Conservation (phyloP, 2,113 vertebrate genomes). For the Chelonoidis abingdonii region DNA sequence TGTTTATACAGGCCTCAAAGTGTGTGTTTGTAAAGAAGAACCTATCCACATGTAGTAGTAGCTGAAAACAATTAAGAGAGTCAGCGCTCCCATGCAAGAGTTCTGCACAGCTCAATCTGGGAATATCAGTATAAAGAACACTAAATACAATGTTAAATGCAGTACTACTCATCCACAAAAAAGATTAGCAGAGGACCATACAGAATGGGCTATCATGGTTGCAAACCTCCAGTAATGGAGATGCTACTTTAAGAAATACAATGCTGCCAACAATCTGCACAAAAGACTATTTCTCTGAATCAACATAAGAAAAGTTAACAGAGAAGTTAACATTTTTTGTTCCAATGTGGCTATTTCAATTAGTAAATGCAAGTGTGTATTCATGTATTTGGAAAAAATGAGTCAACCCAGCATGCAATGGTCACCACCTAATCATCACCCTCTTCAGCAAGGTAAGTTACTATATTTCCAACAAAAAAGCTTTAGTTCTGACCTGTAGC, state of each 20-base stretch:
- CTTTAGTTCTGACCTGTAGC: neutral
- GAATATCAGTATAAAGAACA: slow-evolving; percentile 6
- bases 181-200: no score
- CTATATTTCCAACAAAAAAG: slow-evolving; percentile 12
- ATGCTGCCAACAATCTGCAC: neutral
- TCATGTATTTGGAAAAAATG: neutral
- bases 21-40: neutral
- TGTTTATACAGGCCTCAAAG: neutral
- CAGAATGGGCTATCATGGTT: no score
- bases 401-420: neutral
- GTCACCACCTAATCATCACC: neutral
- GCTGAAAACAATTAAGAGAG: neutral
- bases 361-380: neutral
- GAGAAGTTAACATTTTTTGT: neutral
- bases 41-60: neutral
- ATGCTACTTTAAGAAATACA: neutral
- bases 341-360: neutral
- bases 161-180: no score
- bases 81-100: neutral
- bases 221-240: no score
- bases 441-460: neutral
- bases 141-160: neutral
- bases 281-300: slow-evolving; percentile 21
- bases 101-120: neutral
- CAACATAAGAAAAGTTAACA: neutral